Evolutionary conservation across 2,113 vertebrate genomes (phyloP).

Genomic region (Girardinichthys multiradiatus): DNA sequence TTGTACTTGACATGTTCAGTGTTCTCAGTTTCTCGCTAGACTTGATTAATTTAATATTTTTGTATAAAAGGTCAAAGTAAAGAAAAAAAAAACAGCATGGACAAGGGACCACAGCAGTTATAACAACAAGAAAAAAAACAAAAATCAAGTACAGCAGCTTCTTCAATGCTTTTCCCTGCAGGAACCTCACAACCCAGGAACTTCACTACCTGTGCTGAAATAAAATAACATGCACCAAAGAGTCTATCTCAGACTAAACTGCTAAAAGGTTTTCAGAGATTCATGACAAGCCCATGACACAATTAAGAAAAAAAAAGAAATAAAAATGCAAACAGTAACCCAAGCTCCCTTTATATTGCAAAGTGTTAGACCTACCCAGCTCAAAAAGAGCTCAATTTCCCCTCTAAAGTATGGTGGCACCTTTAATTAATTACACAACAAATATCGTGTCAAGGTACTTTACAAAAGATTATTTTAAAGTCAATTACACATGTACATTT

Average conservation of each 20-base stretch:
- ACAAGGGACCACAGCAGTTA: constrained; percentile 43
- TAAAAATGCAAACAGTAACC: not conserved
- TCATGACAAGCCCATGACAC: too few species aligned
- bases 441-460: too few species aligned
- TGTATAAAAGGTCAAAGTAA: constrained; percentile 65
- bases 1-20: constrained; percentile 70
- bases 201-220: not conserved
- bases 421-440: constrained; percentile 26
- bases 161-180: not conserved
- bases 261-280: not conserved
- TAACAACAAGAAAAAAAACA: constrained; percentile 24
- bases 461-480: too few species aligned
- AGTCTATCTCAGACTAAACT: not conserved
- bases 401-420: constrained; percentile 22
- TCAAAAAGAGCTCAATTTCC: not conserved
- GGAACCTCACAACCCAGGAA: constrained; percentile 7
- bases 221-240: not conserved
- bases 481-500: too few species aligned
- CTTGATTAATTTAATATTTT: constrained; percentile 66
- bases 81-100: constrained; percentile 17
- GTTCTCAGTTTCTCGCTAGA: constrained; percentile 45
- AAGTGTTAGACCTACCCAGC: not conserved
- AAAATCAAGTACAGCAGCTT: not conserved
- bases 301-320: not conserved
- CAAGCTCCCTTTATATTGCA: not conserved